phyloP scores from a whole-genome alignment of 2,797 vertebrate genomes.

The Mus caroli region DNA sequence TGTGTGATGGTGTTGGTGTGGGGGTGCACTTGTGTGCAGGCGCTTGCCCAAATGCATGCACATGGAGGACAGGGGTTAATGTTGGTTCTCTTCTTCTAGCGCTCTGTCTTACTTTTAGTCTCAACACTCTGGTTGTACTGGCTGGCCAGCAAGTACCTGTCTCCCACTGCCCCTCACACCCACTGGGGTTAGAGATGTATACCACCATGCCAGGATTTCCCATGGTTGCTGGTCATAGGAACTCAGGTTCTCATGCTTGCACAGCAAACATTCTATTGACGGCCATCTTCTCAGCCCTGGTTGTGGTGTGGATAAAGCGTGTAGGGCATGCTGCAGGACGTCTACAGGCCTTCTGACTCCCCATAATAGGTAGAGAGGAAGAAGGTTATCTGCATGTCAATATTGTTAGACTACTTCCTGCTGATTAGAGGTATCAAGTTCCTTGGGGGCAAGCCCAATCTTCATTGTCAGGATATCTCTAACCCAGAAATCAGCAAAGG shows the following conservation, averaged over 20 bases:
- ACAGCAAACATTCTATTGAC: neutral
- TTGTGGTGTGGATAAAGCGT: neutral
- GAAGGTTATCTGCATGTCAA: neutral
- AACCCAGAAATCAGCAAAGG: neutral
- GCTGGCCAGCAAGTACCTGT: neutral
- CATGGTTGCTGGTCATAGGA: neutral
- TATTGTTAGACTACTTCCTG: neutral
- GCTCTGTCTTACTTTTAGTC: neutral
- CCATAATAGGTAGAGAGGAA: neutral
- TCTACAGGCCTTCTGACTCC: neutral
- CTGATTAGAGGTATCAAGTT: neutral
- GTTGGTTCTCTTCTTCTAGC: neutral
- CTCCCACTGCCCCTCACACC: neutral
- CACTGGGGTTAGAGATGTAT: neutral
- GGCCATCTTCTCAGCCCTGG: neutral
- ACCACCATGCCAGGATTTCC: neutral
- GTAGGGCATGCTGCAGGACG: accelerated
- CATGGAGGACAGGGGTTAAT: neutral
- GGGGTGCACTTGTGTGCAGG: too few relatives aligned
- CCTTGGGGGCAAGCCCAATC: neutral
- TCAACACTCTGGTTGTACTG: too few relatives aligned
- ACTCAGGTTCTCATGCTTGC: neutral
- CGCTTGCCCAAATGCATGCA: neutral
- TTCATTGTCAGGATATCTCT: neutral
- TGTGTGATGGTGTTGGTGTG: too few relatives aligned